phyloP scores from a whole-genome alignment of 92 coral and sea anemone species.

The Palythoa grandis region DNA sequence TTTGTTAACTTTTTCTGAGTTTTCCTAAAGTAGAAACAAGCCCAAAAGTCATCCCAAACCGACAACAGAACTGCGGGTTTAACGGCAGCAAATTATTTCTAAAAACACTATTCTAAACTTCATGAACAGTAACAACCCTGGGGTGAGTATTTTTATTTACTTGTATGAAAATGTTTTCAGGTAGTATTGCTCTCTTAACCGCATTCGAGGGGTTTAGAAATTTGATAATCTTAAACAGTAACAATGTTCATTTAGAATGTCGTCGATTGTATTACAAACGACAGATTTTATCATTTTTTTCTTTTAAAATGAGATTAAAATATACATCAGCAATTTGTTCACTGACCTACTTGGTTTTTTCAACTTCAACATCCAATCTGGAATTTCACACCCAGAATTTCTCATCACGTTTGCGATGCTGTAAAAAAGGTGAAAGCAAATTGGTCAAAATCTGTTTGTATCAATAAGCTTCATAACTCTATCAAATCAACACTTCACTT shows the following conservation, averaged over 20 bases:
- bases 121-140: too few species aligned
- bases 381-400: constrained; percentile 90
- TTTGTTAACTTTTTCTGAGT: constrained; percentile 22
- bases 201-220: too few species aligned
- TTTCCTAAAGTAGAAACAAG: background rate
- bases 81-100: too few species aligned
- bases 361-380: constrained; percentile 96
- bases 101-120: too few species aligned
- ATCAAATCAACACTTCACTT: background rate
- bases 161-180: too few species aligned
- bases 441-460: background rate
- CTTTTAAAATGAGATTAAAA: background rate
- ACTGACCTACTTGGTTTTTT: constrained; percentile 89
- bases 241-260: too few species aligned
- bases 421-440: background rate
- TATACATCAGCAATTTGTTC: too few species aligned
- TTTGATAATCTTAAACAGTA: too few species aligned
- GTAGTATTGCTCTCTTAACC: too few species aligned
- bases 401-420: constrained; percentile 97
- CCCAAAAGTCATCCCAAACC: background rate
- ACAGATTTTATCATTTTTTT: background rate
- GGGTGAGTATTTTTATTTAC: too few species aligned
- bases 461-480: too few species aligned
- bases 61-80: background rate
- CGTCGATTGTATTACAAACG: too few species aligned